Evolutionary conservation across 1,140 invertebrate genomes (phyloP).

Genomic region (Drosophila leontia): DNA sequence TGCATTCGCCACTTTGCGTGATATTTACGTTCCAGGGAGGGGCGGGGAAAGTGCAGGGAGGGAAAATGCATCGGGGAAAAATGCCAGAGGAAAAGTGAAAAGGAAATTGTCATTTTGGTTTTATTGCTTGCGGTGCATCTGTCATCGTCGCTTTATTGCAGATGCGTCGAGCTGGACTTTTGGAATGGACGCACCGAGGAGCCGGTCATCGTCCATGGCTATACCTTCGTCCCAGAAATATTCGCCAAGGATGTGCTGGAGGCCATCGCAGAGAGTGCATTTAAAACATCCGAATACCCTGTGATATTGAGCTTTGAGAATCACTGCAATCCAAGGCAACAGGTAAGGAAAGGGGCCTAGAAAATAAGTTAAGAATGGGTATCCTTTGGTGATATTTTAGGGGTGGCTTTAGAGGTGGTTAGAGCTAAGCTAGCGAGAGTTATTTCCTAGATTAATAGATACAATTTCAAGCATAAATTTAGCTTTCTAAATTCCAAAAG

Average conservation of each 20-base stretch:
- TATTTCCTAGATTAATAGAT: not conserved
- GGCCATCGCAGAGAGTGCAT: slow-evolving; percentile 98
- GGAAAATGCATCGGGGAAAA: slow-evolving; percentile 3
- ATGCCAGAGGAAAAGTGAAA: slow-evolving; percentile 16
- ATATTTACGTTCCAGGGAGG: slow-evolving; percentile 23
- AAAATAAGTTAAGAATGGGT: not conserved
- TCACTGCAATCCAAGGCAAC: slow-evolving; percentile 97
- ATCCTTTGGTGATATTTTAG: not conserved
- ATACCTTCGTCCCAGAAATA: slow-evolving; percentile 98
- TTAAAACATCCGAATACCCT: slow-evolving; percentile 98
- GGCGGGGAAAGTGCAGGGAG: too few relatives aligned
- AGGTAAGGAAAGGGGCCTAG: slow-evolving; percentile 79
- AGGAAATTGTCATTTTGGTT: slow-evolving; percentile 47
- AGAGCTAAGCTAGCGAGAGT: not conserved
- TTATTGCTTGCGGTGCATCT: slow-evolving; percentile 27
- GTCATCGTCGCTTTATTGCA: slow-evolving; percentile 25
- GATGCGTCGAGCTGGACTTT: slow-evolving; percentile 98
- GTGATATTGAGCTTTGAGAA: slow-evolving; percentile 99
- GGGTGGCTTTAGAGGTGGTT: too few relatives aligned
- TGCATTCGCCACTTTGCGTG: slow-evolving; percentile 37
- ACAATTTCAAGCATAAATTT: not conserved
- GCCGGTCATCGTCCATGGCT: slow-evolving; percentile 98
- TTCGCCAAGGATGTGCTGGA: slow-evolving; percentile 97
- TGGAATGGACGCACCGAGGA: slow-evolving; percentile 98
- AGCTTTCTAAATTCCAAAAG: not conserved